Base-by-base conservation (phyloP, 30 jellyfish, hydroid and myxozoan genomes). In the Calvadosia cruxmelitensis region DNA sequence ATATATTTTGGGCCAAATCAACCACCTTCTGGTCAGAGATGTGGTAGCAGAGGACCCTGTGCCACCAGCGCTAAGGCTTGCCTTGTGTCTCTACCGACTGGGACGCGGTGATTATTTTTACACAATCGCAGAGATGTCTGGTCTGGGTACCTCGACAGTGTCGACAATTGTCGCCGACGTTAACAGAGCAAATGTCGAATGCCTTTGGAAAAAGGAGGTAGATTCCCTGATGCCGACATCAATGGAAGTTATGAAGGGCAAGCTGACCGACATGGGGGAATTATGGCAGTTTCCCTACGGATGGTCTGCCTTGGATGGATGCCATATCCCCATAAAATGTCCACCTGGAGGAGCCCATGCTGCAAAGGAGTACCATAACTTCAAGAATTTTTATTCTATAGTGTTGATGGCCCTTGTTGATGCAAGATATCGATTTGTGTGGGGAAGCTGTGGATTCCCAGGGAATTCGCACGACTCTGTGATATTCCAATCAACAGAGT, bases 401-500 rank as follows among this genome's bases (percentile, higher is more conserved):
- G 83, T 73, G 20, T 0, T 73, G 31, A 63, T 73, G 76, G 83
- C 83, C 67, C 42, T 73, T 31, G 83, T 75, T 64, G 78, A 75
- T 75, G 85, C 85, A 16, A 63, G 65, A 24, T 20, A 64, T 33
- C 64, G 85, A 51, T 75, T 75, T 49, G 30, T 49, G 63, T 75
- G 78, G 85, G 85, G 78, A 63, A 75, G 85, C 49, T 53, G 85
- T 65, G 85, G 85, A 3, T 75, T n/a, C 50, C 85, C 85, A 3
- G 78, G 85, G 16, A 75, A 75, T 64, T 34, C 76, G 72, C 85
- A 75, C 49, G 85, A 75, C 51, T 68, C 85, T 23, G 65, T 75
- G 13, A 75, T 75, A 48, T 75, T 75, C 78, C 71, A 75, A 69
- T 75, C 71, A 36, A 64, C 85, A 63, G 64, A 64, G 29, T 34